Conservation (phyloP, 2,888 invertebrate genomes). For the Diadegma fenestrale region DNA sequence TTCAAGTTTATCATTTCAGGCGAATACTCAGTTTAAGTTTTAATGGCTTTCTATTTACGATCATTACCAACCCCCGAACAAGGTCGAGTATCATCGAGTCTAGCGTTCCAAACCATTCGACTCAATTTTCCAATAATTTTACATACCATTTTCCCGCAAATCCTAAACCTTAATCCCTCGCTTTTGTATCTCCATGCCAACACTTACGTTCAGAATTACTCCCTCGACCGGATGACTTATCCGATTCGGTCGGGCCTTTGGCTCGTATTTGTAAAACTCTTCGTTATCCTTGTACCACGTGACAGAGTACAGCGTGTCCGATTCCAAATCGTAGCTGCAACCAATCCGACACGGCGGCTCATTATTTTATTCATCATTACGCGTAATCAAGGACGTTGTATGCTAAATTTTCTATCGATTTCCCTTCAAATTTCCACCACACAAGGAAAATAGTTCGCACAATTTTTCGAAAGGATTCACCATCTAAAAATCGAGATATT, state of each 20-base stretch:
- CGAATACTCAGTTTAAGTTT: neutral
- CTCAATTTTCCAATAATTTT: neutral
- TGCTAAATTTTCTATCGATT: no score
- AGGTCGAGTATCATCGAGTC: neutral
- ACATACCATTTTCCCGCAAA: neutral
- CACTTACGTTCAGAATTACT: conserved; percentile 84
- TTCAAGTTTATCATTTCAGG: neutral
- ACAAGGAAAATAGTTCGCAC: no score
- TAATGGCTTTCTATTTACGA: neutral
- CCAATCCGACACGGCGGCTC: conserved; percentile 34
- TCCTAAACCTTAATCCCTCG: neutral
- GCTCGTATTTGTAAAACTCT: conserved; percentile 85
- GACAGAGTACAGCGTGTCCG: conserved; percentile 85
- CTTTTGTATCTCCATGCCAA: neutral
- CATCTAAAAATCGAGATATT: no score
- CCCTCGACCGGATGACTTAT: conserved; percentile 83
- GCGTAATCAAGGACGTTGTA: no score
- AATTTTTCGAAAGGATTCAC: no score
- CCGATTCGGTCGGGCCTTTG: conserved; percentile 81
- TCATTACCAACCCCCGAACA: neutral
- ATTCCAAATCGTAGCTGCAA: conserved; percentile 84
- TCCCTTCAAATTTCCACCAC: no score
- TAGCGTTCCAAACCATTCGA: neutral
- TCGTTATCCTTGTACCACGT: conserved; percentile 86
- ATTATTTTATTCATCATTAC: neutral